These are phyloP conservation scores for Biston betularia DNA, from an alignment of 2,888 invertebrate species.

Conservation along the genomic window DNA sequence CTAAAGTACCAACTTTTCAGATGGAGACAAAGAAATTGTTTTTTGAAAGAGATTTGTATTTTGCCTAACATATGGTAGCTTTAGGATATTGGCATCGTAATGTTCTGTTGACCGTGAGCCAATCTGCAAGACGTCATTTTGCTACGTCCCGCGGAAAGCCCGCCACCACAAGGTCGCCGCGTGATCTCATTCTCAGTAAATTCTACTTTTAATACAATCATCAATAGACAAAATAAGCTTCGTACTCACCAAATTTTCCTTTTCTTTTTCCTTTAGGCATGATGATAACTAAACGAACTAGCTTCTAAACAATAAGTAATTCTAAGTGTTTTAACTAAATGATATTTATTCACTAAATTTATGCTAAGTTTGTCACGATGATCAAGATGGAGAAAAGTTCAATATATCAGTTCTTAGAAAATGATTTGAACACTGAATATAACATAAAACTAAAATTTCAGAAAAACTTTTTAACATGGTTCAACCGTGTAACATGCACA, in stretches of 20 bases:
- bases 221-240: slow-evolving; percentile 23
- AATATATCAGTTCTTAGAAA: slow-evolving; percentile 90
- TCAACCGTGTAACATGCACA: slow-evolving; percentile 82
- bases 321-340: slow-evolving; percentile 3
- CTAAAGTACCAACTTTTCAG: slow-evolving; percentile 37
- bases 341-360: slow-evolving; percentile 82
- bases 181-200: slow-evolving; percentile 78
- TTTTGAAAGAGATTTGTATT: neutral
- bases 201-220: slow-evolving; percentile 49
- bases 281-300: slow-evolving; percentile 69
- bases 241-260: slow-evolving; percentile 89
- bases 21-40: slow-evolving; percentile 11
- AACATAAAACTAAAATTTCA: slow-evolving; percentile 89
- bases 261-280: slow-evolving; percentile 93
- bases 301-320: slow-evolving; percentile 46
- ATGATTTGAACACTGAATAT: slow-evolving; percentile 90
- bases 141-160: slow-evolving; percentile 66
- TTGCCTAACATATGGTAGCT: slow-evolving; percentile 58
- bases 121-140: slow-evolving; percentile 68
- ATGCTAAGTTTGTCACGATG: slow-evolving; percentile 79
- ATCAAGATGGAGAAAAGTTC: slow-evolving; percentile 94
- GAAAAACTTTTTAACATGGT: slow-evolving; percentile 92
- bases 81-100: slow-evolving; percentile 49
- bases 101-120: slow-evolving; percentile 54
- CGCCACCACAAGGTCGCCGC: slow-evolving; percentile 80